Conservation (phyloP, 1,140 invertebrate species). For the Drosophila baimaii region DNA sequence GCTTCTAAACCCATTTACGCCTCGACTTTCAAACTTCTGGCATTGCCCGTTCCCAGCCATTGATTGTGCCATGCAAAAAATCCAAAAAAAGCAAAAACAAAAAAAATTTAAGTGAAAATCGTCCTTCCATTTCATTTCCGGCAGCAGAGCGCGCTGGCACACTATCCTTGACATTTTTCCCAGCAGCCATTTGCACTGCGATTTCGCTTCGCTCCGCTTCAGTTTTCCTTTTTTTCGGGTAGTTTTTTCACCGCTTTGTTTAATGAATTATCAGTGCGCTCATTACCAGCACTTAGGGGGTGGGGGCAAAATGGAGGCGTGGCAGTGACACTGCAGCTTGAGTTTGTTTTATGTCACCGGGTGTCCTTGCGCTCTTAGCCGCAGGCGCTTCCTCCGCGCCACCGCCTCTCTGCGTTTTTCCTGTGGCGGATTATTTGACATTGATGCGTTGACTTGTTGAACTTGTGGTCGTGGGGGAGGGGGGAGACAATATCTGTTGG, state of each 20-base stretch:
- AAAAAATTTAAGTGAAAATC: conserved; percentile 20
- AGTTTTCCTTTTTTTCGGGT: conserved; percentile 19
- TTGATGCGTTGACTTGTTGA: conserved; percentile 65
- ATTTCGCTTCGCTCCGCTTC: conserved; percentile 39
- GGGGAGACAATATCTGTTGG: conserved; percentile 24
- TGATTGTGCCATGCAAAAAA: neutral
- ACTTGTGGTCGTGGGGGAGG: conserved; percentile 18
- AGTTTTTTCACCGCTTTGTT: conserved; percentile 46
- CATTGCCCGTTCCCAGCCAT: neutral
- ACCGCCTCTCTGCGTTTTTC: conserved; percentile 10
- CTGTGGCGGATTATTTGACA: conserved; percentile 39
- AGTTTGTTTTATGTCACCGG: conserved; percentile 52
- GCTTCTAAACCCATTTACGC: conserved; percentile 12
- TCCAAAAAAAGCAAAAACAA: neutral
- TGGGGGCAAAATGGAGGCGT: conserved; percentile 23
- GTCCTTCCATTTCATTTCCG: conserved; percentile 46
- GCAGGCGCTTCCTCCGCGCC: too few relatives aligned
- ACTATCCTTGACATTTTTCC: conserved; percentile 73
- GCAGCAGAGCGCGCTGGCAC: conserved; percentile 24
- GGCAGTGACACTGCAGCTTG: conserved; percentile 51
- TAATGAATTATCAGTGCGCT: conserved; percentile 70
- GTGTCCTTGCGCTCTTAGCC: conserved; percentile 50
- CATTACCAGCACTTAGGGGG: conserved; percentile 59
- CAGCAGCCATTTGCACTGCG: conserved; percentile 50
- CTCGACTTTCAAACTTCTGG: conserved; percentile 4